These are phyloP conservation scores for Mus musculus DNA, from an alignment of 2,113 vertebrate genomes.

Conservation along the genomic window DNA sequence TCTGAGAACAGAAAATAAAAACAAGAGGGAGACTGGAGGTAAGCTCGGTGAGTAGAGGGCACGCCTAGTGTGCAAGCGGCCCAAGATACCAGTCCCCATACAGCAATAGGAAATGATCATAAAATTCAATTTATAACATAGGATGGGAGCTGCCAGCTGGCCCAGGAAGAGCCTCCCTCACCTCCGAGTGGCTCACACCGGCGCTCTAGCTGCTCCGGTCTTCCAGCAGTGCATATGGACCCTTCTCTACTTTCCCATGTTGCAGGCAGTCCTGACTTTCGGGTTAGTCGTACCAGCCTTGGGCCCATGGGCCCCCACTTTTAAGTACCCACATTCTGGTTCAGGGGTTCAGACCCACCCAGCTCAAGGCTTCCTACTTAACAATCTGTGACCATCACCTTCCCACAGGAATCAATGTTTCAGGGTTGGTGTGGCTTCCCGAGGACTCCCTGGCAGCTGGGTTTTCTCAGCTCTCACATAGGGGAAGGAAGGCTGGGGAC, in stretches of 20 bases:
- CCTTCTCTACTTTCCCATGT: neutral
- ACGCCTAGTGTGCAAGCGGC: too few species aligned
- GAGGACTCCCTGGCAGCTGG: neutral
- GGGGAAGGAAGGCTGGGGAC: neutral
- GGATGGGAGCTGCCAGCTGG: neutral
- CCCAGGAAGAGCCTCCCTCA: neutral
- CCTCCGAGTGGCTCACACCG: too few species aligned
- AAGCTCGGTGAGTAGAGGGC: too few species aligned
- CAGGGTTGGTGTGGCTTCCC: neutral
- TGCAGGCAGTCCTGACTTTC: neutral
- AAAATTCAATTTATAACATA: neutral
- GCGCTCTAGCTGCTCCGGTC: rapidly evolving
- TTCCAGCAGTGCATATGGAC: neutral
- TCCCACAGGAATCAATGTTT: neutral
- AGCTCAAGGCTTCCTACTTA: neutral
- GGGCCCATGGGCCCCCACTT: too few species aligned
- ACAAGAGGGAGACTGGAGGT: too few species aligned
- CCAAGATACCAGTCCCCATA: neutral
- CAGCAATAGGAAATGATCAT: neutral
- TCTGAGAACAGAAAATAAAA: neutral
- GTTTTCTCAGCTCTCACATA: too few species aligned
- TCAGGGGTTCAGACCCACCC: neutral
- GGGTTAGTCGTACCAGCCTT: neutral
- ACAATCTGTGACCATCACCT: neutral
- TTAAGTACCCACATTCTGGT: neutral